These are phyloP conservation scores for Acleris laterana DNA, from an alignment of 2,888 invertebrate genomes.

Conservation along the genomic window DNA sequence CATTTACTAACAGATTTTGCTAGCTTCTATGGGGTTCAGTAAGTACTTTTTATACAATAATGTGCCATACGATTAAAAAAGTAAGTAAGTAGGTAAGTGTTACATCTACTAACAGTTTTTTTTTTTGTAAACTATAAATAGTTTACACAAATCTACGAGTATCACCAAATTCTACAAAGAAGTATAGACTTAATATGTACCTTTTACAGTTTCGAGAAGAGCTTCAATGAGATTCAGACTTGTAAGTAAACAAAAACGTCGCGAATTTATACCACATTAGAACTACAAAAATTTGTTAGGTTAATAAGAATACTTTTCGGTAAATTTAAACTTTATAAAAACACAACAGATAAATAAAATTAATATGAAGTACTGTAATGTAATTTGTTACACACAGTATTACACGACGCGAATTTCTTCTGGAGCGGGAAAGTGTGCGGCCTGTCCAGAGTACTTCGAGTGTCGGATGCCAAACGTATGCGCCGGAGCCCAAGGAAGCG, in stretches of 20 bases:
- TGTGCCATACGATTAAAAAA: too few species aligned
- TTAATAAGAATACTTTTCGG: conserved; percentile 38
- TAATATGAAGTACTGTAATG: conserved; percentile 42
- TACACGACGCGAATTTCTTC: conserved; percentile 66
- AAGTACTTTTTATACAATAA: too few species aligned
- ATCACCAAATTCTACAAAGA: not conserved
- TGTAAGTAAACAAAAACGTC: conserved; percentile 16
- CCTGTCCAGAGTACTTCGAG: conserved; percentile 87
- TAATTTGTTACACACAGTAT: conserved; percentile 59
- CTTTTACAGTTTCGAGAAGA: conserved; percentile 12
- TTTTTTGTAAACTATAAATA: too few species aligned
- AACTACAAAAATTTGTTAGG: conserved; percentile 39
- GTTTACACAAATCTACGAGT: not conserved
- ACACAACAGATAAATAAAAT: conserved; percentile 36
- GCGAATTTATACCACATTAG: conserved; percentile 7
- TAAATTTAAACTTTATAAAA: conserved; percentile 41
- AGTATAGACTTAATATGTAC: conserved; percentile 6
- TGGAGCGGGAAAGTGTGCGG: conserved; percentile 68
- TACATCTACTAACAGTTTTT: too few species aligned
- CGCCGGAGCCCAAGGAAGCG: conserved; percentile 86
- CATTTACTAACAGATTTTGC: not conserved
- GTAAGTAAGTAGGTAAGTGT: too few species aligned
- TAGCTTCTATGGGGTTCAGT: not conserved
- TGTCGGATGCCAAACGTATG: conserved; percentile 92
- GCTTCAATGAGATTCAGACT: conserved; percentile 15